Percentiles rank a stretch among this genome's conserved stretches.
These are phyloP conservation scores for Atta texana DNA, from an alignment of 1,140 invertebrate genomes.

Conservation along the genomic window DNA sequence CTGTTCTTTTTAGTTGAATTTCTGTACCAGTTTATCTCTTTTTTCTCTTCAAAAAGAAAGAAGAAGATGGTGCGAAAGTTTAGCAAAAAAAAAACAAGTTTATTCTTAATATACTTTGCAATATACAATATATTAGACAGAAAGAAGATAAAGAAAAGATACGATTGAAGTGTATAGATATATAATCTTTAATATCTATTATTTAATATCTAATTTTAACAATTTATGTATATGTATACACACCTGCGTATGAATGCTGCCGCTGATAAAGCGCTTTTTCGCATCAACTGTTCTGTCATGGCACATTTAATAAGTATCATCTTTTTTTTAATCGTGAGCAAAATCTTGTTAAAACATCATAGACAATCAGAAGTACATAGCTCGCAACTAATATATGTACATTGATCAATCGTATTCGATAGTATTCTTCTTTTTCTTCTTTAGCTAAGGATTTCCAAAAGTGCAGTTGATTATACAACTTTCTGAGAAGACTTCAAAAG, in stretches of 20 bases:
- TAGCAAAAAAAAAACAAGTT: no score
- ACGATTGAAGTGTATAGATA: background rate
- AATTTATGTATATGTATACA: no score
- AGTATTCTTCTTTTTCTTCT: no score
- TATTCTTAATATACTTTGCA: background rate
- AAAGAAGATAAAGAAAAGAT: background rate
- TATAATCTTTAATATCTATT: background rate
- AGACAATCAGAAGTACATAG: background rate
- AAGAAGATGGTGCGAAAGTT: no score
- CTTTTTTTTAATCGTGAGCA: background rate
- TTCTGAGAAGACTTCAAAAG: no score
- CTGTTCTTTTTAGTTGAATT: no score
- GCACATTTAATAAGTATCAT: slow-evolving; percentile 56
- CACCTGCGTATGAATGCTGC: slow-evolving; percentile 42
- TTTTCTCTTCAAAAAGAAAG: no score
- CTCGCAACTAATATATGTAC: no score
- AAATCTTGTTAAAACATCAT: background rate
- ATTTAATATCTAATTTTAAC: background rate
- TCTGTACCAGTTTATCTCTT: no score
- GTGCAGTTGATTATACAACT: no score
- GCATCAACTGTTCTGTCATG: slow-evolving; percentile 56
- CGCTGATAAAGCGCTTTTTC: slow-evolving; percentile 17
- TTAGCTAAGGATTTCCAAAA: no score
- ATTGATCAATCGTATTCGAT: no score
- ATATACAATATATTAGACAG: background rate